Percentiles rank a stretch among this genome's conserved stretches.
Conservation (phyloP, 2,888 invertebrate genomes). For the Dermolepida albohirtum region DNA sequence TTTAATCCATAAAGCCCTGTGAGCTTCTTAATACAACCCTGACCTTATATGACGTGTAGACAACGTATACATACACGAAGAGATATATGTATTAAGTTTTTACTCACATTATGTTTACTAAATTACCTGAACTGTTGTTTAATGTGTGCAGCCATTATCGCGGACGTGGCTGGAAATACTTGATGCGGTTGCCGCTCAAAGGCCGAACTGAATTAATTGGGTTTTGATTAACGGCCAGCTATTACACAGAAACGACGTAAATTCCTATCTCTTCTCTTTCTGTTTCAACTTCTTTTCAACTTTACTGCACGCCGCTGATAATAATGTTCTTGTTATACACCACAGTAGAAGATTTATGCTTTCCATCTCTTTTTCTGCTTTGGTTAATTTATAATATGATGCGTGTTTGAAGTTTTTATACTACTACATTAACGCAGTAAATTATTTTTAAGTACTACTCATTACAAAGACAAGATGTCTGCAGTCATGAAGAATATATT, state of each 20-base stretch:
- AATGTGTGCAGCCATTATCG: conserved; percentile 26
- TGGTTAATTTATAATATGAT: too few species aligned
- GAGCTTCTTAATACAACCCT: too few species aligned
- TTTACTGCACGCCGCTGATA: conserved; percentile 29
- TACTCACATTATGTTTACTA: conserved; percentile 23
- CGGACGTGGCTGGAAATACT: conserved; percentile 26
- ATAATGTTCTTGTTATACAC: conserved; percentile 22
- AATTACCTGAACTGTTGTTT: conserved; percentile 30
- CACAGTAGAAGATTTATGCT: conserved; percentile 27
- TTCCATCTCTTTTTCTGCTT: background rate
- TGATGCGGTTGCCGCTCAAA: conserved; percentile 26
- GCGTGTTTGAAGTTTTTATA: too few species aligned
- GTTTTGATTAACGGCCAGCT: conserved; percentile 28
- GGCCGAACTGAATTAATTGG: conserved; percentile 32
- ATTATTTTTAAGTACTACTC: too few species aligned
- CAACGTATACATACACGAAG: background rate
- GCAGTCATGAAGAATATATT: too few species aligned
- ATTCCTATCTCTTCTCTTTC: conserved; percentile 13
- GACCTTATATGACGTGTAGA: too few species aligned
- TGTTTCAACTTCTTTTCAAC: conserved; percentile 5
- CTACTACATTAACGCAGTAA: too few species aligned
- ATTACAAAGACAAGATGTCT: too few species aligned
- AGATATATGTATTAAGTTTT: conserved; percentile 21
- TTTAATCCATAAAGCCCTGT: too few species aligned
- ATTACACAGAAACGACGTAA: conserved; percentile 28